A percentile compares a stretch with the other conserved stretches of the same genome.
phyloP scores from a whole-genome alignment of 2,797 vertebrate species.

The Danio albolineatus region DNA sequence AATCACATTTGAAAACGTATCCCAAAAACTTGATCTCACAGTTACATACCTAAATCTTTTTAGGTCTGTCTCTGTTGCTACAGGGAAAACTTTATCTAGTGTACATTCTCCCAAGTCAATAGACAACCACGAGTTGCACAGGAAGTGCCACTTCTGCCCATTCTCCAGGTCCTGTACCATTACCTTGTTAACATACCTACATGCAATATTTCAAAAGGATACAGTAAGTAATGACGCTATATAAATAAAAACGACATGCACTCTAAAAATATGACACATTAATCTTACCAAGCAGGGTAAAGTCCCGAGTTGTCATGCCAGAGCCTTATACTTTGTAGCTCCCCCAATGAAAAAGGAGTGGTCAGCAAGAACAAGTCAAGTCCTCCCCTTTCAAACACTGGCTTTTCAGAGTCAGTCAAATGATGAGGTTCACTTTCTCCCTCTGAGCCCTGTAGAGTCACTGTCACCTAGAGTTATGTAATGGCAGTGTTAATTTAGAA shows the following conservation, averaged over 20 bases:
- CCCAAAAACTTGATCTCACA: background rate
- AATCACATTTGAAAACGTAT: background rate
- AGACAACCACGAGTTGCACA: constrained; percentile 94
- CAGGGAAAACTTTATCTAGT: constrained; percentile 88
- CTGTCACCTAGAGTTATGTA: constrained; percentile 82
- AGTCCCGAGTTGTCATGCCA: constrained; percentile 95
- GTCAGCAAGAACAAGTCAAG: constrained; percentile 90
- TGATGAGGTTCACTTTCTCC: constrained; percentile 95
- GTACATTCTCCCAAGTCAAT: constrained; percentile 89
- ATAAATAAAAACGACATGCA: background rate
- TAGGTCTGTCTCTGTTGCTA: constrained; percentile 90
- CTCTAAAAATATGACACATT: background rate
- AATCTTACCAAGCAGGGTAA: constrained; percentile 86
- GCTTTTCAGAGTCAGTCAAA: constrained; percentile 81
- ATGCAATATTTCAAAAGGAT: background rate
- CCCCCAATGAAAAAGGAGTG: constrained; percentile 91
- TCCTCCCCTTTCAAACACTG: constrained; percentile 89
- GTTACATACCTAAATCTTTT: constrained; percentile 86
- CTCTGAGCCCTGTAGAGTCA: constrained; percentile 86
- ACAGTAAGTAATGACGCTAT: background rate
- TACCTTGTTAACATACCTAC: constrained; percentile 92
- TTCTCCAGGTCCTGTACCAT: constrained; percentile 87
- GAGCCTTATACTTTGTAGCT: constrained; percentile 86
- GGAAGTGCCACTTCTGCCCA: constrained; percentile 90
- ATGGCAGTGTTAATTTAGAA: constrained; percentile 20